A percentile compares a stretch with the other conserved stretches of the same genome.
Conservation (phyloP, 2,797 vertebrate genomes). For the Poliocrania exsul region DNA sequence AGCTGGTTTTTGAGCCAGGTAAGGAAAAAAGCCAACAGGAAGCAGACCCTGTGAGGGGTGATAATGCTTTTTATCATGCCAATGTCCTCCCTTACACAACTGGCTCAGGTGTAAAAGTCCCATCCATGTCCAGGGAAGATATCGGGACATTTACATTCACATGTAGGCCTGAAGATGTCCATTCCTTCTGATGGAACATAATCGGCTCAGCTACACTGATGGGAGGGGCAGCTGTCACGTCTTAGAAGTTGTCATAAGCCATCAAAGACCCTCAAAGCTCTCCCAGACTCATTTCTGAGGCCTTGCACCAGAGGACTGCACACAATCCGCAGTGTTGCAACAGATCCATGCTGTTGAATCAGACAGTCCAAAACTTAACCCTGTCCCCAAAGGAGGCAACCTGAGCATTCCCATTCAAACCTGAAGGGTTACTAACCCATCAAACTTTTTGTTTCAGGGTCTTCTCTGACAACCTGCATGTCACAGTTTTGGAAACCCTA, state of each 20-base stretch:
- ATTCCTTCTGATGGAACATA: background rate
- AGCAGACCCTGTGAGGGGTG: background rate
- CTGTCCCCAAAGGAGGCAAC: background rate
- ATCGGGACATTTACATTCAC: background rate
- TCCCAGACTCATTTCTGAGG: background rate
- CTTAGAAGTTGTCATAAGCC: background rate
- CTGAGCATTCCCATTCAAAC: background rate
- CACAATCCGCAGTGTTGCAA: background rate
- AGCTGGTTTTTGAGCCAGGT: background rate
- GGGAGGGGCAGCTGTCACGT: background rate
- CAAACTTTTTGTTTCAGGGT: background rate
- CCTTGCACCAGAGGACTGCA: background rate
- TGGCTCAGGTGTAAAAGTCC: no score
- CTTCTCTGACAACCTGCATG: background rate
- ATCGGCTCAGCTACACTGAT: background rate
- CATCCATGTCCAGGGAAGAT: no score
- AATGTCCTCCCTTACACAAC: background rate
- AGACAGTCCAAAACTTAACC: background rate
- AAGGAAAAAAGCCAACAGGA: no score
- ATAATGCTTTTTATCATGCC: background rate
- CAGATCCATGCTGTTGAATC: background rate
- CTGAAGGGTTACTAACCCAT: background rate
- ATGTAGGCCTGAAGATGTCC: background rate
- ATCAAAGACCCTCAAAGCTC: background rate
- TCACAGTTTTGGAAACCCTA: background rate